Evolutionary conservation across 2,113 vertebrate genomes (phyloP).

Genomic region (Chloroceryle aenea): DNA sequence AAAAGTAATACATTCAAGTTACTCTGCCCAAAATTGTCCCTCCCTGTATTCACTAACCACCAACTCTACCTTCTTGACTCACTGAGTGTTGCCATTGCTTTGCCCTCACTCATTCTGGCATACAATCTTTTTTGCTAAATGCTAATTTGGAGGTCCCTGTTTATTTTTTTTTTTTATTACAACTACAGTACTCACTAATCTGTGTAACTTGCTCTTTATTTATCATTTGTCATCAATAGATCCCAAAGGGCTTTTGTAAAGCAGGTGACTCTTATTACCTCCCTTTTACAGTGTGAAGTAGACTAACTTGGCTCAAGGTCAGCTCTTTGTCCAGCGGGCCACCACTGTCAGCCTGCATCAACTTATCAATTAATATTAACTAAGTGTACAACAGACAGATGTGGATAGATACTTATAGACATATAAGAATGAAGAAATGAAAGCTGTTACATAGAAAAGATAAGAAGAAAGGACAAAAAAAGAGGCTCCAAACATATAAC

Average conservation of each 20-base stretch:
- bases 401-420: neutral
- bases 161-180: neutral
- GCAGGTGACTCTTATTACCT: neutral
- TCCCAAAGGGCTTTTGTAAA: neutral
- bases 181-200: neutral
- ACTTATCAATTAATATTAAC: neutral
- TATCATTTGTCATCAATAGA: neutral
- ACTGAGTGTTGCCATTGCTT: neutral
- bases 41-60: neutral
- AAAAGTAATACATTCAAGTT: constrained; percentile 44
- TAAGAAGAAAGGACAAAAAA: neutral
- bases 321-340: neutral
- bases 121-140: neutral
- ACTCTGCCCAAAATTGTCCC: neutral
- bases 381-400: neutral
- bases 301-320: neutral
- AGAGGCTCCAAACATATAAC: neutral
- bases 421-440: neutral
- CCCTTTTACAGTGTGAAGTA: neutral
- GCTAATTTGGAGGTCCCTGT: neutral
- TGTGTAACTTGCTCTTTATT: neutral
- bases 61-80: neutral
- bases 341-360: neutral
- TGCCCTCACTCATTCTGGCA: neutral
- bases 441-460: neutral